Evolutionary conservation across 2,888 invertebrate genomes (phyloP), one percentile per base, ranked within the genome.

Genomic region (Heterodera filipjevi): DNA sequence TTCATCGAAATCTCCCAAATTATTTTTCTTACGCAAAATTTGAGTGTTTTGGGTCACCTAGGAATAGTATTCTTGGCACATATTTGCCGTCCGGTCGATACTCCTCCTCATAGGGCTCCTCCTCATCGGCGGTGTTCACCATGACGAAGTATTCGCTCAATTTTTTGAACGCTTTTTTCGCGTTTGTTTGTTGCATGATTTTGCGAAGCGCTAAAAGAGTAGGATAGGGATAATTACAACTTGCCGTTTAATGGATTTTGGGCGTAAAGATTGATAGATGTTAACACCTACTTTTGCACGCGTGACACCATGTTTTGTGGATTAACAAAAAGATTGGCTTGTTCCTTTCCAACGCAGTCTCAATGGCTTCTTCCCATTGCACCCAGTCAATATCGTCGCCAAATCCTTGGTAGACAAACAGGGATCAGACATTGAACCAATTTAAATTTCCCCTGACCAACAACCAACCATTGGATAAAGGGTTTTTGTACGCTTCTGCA

Each of bases 261-360:
- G 19, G 30, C 64, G 64, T n/a, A n/a, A n/a, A n/a, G n/a, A n/a
- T 8, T 5, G 12, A 12, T 30, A 27, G 3, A n/a, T 3, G 27
- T n/a, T 19, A 71, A 30, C 6, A 72, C 78, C 64, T 44, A 88
- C 88, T 84, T 90, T 90, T 90, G 87, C 91, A 91, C 49, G 91
- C 91, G 53, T 90, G 90, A 85, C 91, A 91, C 91, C 91, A 91
- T 5, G 90, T 86, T 83, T 91, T 91, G 86, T 91, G 91, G 64
- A 91, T 90, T 30, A 91, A 82, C 77, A 91, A 82, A 89, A 91
- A 90, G 78, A 90, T 82, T 39, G 90, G 90, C 83, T 90, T 90
- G 78, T 87, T 82, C 71, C 81, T 81, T 78, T 87, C 86, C 59
- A 89, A 79, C 14, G 89, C 87, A 0, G 84, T 86, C 78, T 89